Percentiles rank a stretch among this genome's conserved stretches.
These are phyloP conservation scores for Burhinus bistriatus DNA, from an alignment of 2,113 vertebrate genomes.

Conservation along the genomic window DNA sequence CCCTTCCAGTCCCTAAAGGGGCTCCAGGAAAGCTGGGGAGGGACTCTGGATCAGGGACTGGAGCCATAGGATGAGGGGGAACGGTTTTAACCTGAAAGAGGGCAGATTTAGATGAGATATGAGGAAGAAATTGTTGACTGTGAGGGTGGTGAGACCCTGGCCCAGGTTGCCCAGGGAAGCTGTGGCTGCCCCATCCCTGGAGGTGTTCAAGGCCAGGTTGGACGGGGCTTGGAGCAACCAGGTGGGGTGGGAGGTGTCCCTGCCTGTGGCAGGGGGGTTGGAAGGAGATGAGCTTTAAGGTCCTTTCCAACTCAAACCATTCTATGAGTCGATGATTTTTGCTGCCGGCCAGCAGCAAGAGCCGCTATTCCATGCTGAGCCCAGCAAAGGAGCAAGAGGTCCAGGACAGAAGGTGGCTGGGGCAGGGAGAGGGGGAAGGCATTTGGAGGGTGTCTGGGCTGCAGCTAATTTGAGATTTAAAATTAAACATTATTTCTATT, in stretches of 20 bases:
- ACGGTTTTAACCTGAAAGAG: too few species aligned
- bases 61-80: too few species aligned
- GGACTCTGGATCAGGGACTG: too few species aligned
- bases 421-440: neutral
- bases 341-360: neutral
- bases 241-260: neutral
- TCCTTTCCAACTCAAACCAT: neutral
- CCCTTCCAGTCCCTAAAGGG: neutral
- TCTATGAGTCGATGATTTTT: neutral
- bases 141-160: too few species aligned
- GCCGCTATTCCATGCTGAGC: neutral
- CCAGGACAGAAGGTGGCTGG: neutral
- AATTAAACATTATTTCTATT: neutral
- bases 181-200: neutral
- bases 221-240: neutral
- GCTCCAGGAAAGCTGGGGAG: neutral
- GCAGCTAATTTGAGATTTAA: neutral
- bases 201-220: too few species aligned
- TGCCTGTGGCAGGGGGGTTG: neutral
- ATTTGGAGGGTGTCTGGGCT: neutral
- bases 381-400: neutral
- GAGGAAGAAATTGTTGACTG: too few species aligned
- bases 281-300: neutral
- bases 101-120: too few species aligned
- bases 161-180: too few species aligned